Base-by-base conservation (phyloP, 2,113 vertebrate species). In the Phycodurus eques region DNA sequence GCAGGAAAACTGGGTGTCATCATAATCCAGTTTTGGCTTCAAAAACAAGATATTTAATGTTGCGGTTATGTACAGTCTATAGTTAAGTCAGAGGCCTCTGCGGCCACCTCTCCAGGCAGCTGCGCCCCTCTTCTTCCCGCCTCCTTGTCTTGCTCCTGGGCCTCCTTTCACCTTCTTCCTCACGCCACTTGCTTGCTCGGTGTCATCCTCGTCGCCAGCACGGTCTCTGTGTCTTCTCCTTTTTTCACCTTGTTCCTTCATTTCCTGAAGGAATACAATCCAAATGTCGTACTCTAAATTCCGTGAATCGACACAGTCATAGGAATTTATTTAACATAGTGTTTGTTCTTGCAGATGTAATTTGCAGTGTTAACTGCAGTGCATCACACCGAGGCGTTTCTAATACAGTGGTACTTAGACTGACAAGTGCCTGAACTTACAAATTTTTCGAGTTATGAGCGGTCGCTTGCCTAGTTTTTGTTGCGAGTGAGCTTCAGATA, bases 161-260 rank as follows among this genome's bases (percentile, higher is more conserved):
- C 96, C 96, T 70, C 97, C 97, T 68, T 85, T 91, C 70, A 98
- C 94, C 85, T 95, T 98, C 84, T 96, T 98, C 79, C 96, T 93
- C 76, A 98, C 94, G 1, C 96, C 96, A 0, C 93, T 84, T 0
- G 95, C 94, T 42, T 95, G 94, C 76, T 99, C 97, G 0, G 92
- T 93, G 49, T 99, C 97, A 0, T 83, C 93, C 0, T 78, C 63
- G 0, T 87, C 93, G 70, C 91, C 88, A 0, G 93, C 90, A 2
- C 78, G 90, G 20, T 93, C 91, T 70, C 85, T 89, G 0, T 89
- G 78, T 8, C 95, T 90, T 43, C 95, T 98, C 91, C 89, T 93
- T 83, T 96, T 97, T 57, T 97, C 96, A 14, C 93, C 94, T 7
- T 95, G 94, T 75, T 99, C 97, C 76, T 95, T 93, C 86, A 99